Conservation (phyloP, 2,797 vertebrate genomes). For the Lacerta bilineata region DNA sequence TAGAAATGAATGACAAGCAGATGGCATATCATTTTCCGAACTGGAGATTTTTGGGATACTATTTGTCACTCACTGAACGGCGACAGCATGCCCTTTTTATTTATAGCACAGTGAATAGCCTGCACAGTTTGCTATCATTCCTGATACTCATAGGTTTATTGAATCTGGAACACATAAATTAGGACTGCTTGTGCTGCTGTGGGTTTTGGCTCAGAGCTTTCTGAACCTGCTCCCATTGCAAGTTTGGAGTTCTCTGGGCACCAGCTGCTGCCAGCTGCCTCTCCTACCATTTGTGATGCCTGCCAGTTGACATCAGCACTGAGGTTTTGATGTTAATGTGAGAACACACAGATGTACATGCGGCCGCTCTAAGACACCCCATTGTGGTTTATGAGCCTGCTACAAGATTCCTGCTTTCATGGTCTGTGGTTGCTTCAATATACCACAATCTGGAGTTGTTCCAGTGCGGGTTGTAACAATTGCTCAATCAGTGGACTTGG, state of each 20-base stretch:
- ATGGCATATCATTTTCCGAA: constrained; percentile 56
- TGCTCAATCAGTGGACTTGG: neutral
- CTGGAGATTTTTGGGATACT: constrained; percentile 54
- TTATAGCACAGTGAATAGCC: constrained; percentile 29
- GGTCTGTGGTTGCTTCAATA: neutral
- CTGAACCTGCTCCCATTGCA: neutral
- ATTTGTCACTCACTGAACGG: constrained; percentile 42
- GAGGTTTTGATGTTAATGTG: neutral
- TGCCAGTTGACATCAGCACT: neutral
- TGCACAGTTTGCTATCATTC: neutral
- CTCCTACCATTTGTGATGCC: neutral
- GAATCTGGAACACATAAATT: constrained; percentile 14
- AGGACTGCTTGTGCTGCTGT: neutral
- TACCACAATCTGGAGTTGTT: neutral
- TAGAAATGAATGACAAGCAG: constrained; percentile 54
- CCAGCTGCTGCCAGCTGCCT: neutral
- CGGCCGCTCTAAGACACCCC: neutral
- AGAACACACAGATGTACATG: neutral
- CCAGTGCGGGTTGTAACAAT: neutral
- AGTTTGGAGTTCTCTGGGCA: neutral
- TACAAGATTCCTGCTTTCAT: neutral
- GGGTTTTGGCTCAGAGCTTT: neutral
- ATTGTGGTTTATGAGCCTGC: neutral
- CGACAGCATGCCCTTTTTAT: constrained; percentile 11
- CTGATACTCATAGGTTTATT: constrained; percentile 19